These are phyloP conservation scores for Coptodon rendalli DNA, from an alignment of 2,113 vertebrate species.

Conservation along the genomic window DNA sequence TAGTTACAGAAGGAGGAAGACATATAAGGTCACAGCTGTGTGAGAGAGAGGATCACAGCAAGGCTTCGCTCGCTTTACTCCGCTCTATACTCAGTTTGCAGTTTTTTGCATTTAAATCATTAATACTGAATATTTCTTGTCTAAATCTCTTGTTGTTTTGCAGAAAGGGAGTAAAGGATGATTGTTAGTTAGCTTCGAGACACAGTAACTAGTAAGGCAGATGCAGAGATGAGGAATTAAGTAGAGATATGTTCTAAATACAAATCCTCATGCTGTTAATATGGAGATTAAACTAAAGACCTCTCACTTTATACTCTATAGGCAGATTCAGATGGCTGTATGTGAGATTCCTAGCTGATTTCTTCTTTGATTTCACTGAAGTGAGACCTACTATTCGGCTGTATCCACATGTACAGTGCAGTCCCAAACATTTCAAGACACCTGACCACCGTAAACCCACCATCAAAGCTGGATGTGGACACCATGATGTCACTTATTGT, in stretches of 20 bases:
- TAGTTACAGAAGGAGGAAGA: not conserved
- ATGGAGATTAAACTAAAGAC: not conserved
- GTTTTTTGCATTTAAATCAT: not conserved
- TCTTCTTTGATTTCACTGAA: not conserved
- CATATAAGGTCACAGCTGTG: conserved; percentile 28
- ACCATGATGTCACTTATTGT: not conserved
- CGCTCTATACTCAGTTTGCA: not conserved
- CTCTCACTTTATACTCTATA: not conserved
- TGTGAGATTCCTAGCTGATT: not conserved
- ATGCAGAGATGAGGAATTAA: not conserved
- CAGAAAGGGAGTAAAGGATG: not conserved
- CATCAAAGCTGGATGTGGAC: not conserved
- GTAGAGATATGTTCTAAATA: not conserved
- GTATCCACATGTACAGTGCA: too few species aligned
- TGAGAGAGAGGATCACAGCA: not conserved
- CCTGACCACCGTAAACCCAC: rapidly evolving
- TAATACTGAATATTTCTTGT: not conserved
- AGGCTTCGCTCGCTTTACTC: not conserved
- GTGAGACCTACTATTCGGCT: not conserved
- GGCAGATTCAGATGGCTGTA: not conserved
- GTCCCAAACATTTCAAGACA: not conserved
- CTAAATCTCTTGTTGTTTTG: not conserved
- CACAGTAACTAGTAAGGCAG: not conserved
- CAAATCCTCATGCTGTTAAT: not conserved
- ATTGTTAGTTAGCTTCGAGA: not conserved